phyloP scores from a whole-genome alignment of 2,888 invertebrate genomes.

The Pseudococcus viburni region DNA sequence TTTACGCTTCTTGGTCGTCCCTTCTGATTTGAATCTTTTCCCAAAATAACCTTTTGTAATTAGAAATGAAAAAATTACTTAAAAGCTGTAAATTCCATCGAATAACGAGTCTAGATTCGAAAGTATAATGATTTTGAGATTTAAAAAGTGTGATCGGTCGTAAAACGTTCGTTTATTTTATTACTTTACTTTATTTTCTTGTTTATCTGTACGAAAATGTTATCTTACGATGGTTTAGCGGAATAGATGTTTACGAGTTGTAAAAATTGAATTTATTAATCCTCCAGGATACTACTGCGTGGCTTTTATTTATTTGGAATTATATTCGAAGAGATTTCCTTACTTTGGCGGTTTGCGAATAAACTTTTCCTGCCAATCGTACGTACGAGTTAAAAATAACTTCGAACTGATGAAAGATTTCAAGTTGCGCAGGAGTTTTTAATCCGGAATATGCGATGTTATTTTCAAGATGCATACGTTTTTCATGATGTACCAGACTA shows the following conservation, averaged over 20 bases:
- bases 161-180: constrained; percentile 33
- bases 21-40: neutral
- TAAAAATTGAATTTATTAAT: constrained; percentile 53
- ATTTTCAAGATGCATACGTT: constrained; percentile 18
- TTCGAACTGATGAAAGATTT: neutral
- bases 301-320: constrained; percentile 23
- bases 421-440: neutral
- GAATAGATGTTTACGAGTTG: constrained; percentile 30
- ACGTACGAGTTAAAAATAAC: neutral
- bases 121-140: constrained; percentile 10
- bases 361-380: neutral
- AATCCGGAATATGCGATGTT: constrained; percentile 23
- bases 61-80: neutral
- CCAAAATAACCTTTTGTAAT: neutral
- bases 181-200: constrained; percentile 28
- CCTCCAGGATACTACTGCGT: constrained; percentile 5
- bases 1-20: neutral
- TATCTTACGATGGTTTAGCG: neutral
- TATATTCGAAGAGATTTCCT: neutral
- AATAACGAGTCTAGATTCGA: neutral
- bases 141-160: constrained; percentile 4
- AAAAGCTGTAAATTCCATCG: neutral
- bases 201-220: constrained; percentile 22
- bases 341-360: constrained; percentile 1
- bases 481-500: neutral